Evolutionary conservation across 2,113 vertebrate species (phyloP).

Genomic region (Colinus virginianus): DNA sequence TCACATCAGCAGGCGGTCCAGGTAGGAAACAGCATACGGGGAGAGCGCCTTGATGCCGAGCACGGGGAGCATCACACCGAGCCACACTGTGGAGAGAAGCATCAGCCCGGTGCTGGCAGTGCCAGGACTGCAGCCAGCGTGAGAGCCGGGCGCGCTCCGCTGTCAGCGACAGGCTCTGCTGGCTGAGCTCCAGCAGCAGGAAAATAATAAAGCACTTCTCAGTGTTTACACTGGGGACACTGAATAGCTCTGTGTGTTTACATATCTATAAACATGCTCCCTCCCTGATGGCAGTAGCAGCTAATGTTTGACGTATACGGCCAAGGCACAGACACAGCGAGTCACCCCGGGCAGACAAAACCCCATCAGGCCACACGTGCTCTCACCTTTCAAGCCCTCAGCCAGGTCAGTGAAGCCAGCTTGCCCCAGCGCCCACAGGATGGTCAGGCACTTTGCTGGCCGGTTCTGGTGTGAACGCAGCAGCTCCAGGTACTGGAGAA

Average conservation of each 20-base stretch:
- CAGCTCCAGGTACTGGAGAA: conserved; percentile 89
- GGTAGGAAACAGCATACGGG: conserved; percentile 88
- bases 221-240: background rate
- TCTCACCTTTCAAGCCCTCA: conserved; percentile 89
- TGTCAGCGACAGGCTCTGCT: too few relatives aligned
- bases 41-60: conserved; percentile 93
- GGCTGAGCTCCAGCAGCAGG: background rate
- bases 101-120: fast-evolving
- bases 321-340: background rate
- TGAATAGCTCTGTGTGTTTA: background rate
- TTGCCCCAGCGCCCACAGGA: conserved; percentile 96
- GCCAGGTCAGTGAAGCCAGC: conserved; percentile 89
- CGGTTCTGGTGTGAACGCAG: conserved; percentile 90
- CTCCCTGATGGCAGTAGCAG: background rate
- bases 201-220: background rate
- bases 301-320: background rate
- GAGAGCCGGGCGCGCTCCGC: background rate
- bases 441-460: conserved; percentile 89
- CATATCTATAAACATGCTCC: background rate
- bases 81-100: conserved; percentile 87
- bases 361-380: background rate
- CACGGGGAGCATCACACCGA: conserved; percentile 94
- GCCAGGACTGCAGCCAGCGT: fast-evolving
- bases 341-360: background rate
- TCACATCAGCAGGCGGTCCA: conserved; percentile 93